Conservation (phyloP, 1,140 invertebrate species). For the Pogonus chalceus region DNA sequence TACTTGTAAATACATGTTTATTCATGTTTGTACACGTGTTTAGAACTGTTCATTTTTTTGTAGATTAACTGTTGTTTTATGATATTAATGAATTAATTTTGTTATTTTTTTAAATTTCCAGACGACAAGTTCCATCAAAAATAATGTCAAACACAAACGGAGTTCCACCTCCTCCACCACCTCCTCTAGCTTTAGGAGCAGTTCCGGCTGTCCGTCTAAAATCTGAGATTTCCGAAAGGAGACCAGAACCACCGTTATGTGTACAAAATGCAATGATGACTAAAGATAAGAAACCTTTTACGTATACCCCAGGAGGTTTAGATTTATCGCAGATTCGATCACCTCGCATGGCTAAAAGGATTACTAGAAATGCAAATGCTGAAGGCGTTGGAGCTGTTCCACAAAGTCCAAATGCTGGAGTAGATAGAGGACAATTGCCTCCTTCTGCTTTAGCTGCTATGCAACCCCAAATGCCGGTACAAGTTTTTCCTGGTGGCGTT, state of each 20-base stretch:
- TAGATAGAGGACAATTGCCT: slow-evolving; percentile 32
- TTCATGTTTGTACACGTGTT: too few species aligned
- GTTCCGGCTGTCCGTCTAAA: background rate
- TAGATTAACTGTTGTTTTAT: too few species aligned
- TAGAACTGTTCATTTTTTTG: too few species aligned
- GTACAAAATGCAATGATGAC: slow-evolving; percentile 90
- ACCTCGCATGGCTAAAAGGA: slow-evolving; percentile 75
- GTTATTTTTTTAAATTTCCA: too few species aligned
- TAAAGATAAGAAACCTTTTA: slow-evolving; percentile 92
- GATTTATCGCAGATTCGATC: slow-evolving; percentile 83
- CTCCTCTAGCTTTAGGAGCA: background rate
- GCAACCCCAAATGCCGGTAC: slow-evolving; percentile 56
- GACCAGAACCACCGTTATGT: slow-evolving; percentile 67
- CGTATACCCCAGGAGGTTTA: slow-evolving; percentile 84
- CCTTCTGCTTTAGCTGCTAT: slow-evolving; percentile 43
- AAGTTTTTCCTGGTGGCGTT: slow-evolving; percentile 50
- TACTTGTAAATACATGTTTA: too few species aligned
- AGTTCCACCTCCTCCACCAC: background rate
- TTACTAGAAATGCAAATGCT: slow-evolving; percentile 57
- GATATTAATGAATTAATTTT: too few species aligned
- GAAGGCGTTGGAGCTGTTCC: slow-evolving; percentile 35
- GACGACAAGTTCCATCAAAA: background rate
- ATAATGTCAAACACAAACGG: background rate
- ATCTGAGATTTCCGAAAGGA: slow-evolving; percentile 10
- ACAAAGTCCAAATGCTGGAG: slow-evolving; percentile 30